These are phyloP conservation scores for Carassius carassius DNA, from an alignment of 2,113 vertebrate genomes.

Conservation along the genomic window DNA sequence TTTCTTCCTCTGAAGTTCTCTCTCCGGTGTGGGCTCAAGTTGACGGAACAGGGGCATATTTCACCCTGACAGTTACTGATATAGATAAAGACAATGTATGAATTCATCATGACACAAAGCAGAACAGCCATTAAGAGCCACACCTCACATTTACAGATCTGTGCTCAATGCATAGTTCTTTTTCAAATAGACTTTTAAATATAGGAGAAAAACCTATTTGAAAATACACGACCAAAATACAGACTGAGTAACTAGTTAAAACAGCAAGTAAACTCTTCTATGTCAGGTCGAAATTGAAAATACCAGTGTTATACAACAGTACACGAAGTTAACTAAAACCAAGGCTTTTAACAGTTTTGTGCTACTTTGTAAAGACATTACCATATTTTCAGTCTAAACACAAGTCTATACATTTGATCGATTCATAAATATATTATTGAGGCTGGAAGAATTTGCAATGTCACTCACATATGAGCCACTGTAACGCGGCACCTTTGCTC, in stretches of 20 bases:
- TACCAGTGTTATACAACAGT: background rate
- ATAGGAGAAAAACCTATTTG: background rate
- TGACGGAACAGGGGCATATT: constrained; percentile 53
- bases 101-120: background rate
- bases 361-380: background rate
- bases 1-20: constrained; percentile 3
- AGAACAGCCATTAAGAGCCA: background rate
- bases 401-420: background rate
- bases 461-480: background rate
- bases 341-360: background rate
- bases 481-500: background rate
- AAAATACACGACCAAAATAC: background rate
- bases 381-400: background rate
- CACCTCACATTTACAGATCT: background rate
- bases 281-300: background rate
- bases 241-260: background rate
- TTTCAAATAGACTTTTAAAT: background rate
- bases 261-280: background rate
- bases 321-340: background rate
- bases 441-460: background rate
- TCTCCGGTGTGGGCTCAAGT: constrained; percentile 13
- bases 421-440: background rate
- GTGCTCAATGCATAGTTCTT: background rate
- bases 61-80: constrained; percentile 11
- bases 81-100: background rate